Conservation (phyloP, 2,113 vertebrate genomes). For the Apteryx owenii region DNA sequence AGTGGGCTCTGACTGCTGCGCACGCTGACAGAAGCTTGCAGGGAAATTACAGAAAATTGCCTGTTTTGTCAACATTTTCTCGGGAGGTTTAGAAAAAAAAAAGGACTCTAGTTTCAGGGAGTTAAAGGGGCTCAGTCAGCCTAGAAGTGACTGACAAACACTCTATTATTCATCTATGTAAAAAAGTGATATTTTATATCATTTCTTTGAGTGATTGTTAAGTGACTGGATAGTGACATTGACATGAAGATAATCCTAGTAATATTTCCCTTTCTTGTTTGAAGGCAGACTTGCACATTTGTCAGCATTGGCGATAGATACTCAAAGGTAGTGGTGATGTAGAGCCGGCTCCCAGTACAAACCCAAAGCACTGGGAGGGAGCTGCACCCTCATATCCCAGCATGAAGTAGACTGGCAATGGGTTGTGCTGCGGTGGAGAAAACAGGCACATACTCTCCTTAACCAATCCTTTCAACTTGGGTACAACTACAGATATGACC, state of each 20-base stretch:
- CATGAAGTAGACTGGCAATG: not conserved
- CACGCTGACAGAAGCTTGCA: constrained; percentile 84
- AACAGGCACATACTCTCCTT: not conserved
- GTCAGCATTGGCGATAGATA: constrained; percentile 1
- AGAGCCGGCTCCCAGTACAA: not conserved
- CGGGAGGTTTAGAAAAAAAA: constrained; percentile 86
- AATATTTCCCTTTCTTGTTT: constrained; percentile 64
- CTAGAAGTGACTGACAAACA: constrained; percentile 90
- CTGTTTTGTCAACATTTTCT: constrained; percentile 97
- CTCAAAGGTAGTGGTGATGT: not conserved
- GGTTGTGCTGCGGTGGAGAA: not conserved
- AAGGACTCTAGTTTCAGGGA: constrained; percentile 75
- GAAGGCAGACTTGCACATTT: constrained; percentile 9
- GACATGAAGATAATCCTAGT: constrained; percentile 65
- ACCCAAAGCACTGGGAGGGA: not conserved
- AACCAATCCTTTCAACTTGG: not conserved
- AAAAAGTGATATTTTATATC: constrained; percentile 91
- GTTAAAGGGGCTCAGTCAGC: constrained; percentile 83
- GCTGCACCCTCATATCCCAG: not conserved
- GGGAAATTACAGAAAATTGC: constrained; percentile 94
- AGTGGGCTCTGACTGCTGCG: constrained; percentile 84
- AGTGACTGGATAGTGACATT: constrained; percentile 82
- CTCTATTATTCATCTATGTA: constrained; percentile 87
- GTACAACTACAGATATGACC: not conserved
- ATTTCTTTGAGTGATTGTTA: constrained; percentile 93